phyloP scores from a whole-genome alignment of 2,888 invertebrate species.

The Pheosia tremula region DNA sequence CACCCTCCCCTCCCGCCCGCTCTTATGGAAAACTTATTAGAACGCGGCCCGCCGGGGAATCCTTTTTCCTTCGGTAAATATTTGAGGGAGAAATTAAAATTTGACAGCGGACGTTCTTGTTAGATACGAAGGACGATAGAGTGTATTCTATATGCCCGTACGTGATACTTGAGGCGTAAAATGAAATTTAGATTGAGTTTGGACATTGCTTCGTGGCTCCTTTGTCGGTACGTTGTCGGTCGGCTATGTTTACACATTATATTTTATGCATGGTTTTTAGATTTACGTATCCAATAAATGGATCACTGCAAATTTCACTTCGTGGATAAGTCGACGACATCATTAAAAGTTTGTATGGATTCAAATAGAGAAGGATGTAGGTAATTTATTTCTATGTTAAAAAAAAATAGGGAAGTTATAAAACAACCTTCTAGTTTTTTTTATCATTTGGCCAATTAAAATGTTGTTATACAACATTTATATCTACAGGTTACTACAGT shows the following conservation, averaged over 20 bases:
- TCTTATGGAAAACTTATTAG: conserved; percentile 85
- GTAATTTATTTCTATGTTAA: too few relatives aligned
- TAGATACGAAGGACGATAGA: conserved; percentile 68
- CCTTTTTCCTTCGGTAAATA: conserved; percentile 85
- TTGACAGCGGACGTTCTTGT: conserved; percentile 80
- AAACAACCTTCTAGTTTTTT: too few relatives aligned
- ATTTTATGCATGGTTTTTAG: conserved; percentile 34
- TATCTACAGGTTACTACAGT: too few relatives aligned
- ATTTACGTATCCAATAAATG: background rate
- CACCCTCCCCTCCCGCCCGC: conserved; percentile 52
- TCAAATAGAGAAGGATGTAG: background rate
- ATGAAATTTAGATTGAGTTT: conserved; percentile 83
- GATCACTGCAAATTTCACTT: background rate
- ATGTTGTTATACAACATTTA: too few relatives aligned
- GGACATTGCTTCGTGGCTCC: conserved; percentile 60
- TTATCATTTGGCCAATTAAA: too few relatives aligned
- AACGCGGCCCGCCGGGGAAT: conserved; percentile 82
- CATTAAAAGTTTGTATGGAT: too few relatives aligned
- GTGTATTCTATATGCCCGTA: conserved; percentile 76
- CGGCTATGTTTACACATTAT: conserved; percentile 39
- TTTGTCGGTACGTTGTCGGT: conserved; percentile 46
- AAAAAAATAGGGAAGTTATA: too few relatives aligned
- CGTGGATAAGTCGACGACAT: background rate
- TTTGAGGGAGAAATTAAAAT: conserved; percentile 85
- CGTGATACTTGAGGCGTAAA: conserved; percentile 82